Evolutionary conservation across 2,888 invertebrate species (phyloP), one percentile per base, ranked within the genome.

Genomic region (Dromius quadrimaculatus): DNA sequence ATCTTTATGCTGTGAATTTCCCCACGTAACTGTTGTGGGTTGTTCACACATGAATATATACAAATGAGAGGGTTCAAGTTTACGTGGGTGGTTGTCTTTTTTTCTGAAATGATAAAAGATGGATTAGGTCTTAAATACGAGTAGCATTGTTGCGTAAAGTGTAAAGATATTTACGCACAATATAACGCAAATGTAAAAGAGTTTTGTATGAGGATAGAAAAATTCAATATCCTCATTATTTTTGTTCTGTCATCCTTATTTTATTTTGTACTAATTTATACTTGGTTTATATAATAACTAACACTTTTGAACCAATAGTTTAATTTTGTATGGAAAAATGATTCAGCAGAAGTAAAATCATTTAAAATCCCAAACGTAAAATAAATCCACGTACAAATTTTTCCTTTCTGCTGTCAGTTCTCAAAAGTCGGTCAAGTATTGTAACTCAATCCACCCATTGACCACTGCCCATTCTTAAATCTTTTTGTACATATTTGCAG

Each of bases 401-500:
- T 41, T 22, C 62, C 62, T 13, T 22, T 15, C 23, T 23, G 62
- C 38, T 38, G 38, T 62, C 38, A 38, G 22, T 62, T 41, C 59
- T 23, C 13, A 13, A 54, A 54, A 62, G 28, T 64, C 64, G 19
- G 45, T 64, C 64, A 64, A 64, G 47, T 47, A 45, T 47, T 64
- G 64, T 64, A 64, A 64, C 47, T 64, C 64, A 45, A 47, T 47
- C 20, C 20, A 45, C 47, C 47, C 47, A 64, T 64, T 64, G 64
- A 64, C 64, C 64, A 64, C 8, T 19, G 64, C 47, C 64, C 64
- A 64, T 64, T 64, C 64, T 64, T 64, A 64, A 64, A 47, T 15
- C 47, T 45, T 64, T 64, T 47, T 64, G 64, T 64, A 64, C 64
- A 64, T 64, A 64, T 64, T 64, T 64, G 47, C 34, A 64, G 47